Percentiles rank a stretch among this genome's conserved stretches.
Evolutionary conservation across 2,113 vertebrate species (phyloP).

Genomic region (Lepidothrix coronata): DNA sequence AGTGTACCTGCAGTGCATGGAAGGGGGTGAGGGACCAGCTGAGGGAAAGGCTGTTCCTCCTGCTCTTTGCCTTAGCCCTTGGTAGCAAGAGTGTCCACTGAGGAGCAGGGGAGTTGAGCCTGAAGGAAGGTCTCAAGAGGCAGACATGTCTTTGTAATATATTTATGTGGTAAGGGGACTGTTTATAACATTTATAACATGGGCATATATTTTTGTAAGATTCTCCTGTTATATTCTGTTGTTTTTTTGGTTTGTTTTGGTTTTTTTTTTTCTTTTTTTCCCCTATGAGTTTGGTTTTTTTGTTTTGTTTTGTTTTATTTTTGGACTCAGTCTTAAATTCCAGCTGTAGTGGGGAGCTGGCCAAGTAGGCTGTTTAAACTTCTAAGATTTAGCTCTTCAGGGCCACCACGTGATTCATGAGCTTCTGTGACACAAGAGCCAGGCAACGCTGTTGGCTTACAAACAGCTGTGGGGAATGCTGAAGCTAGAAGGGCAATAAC

Average conservation of each 20-base stretch:
- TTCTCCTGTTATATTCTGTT: neutral
- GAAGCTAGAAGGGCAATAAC: neutral
- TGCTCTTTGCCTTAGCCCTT: neutral
- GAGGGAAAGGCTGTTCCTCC: neutral
- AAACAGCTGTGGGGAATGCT: neutral
- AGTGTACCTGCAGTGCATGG: neutral
- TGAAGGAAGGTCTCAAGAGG: neutral
- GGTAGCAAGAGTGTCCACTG: neutral
- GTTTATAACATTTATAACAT: neutral
- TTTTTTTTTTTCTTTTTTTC: neutral
- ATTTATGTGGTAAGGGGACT: neutral
- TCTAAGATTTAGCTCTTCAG: neutral
- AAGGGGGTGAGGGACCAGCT: neutral
- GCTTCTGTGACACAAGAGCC: neutral
- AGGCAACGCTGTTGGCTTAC: neutral
- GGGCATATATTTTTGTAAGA: neutral
- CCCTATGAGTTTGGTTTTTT: neutral
- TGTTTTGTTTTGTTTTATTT: neutral
- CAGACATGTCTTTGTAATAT: neutral
- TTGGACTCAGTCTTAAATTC: neutral
- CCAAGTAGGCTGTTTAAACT: neutral
- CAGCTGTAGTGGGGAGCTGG: neutral
- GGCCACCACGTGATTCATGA: neutral
- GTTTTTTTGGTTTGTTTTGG: neutral
- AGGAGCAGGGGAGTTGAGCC: neutral